These are phyloP conservation scores for Anoplophora glabripennis DNA, from an alignment of 1,140 invertebrate genomes.

Conservation along the genomic window DNA sequence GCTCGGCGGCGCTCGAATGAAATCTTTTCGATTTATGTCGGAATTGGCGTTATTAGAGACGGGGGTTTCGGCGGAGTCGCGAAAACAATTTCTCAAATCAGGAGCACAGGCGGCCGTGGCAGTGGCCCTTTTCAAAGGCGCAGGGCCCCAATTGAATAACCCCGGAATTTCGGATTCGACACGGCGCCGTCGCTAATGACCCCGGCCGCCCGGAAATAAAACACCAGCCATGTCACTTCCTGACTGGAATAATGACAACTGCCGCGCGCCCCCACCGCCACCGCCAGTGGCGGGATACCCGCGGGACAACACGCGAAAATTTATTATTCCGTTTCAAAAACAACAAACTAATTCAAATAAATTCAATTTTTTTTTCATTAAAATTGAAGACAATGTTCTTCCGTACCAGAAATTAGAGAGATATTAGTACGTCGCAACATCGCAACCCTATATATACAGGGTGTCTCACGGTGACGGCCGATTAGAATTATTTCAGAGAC, in stretches of 20 bases:
- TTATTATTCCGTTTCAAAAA: too few relatives aligned
- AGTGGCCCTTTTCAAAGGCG: not conserved
- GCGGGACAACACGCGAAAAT: not conserved
- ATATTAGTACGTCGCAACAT: too few relatives aligned
- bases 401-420: too few relatives aligned
- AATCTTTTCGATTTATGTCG: conserved; percentile 3
- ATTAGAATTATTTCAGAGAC: too few relatives aligned
- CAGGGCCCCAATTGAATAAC: conserved; percentile 28
- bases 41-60: conserved; percentile 2
- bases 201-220: conserved; percentile 32
- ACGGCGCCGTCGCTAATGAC: conserved; percentile 23
- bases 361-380: too few relatives aligned
- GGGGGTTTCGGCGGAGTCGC: not conserved
- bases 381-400: too few relatives aligned
- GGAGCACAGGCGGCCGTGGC: not conserved
- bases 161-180: conserved; percentile 27
- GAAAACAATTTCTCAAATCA: conserved; percentile 26
- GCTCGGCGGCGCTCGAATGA: not conserved
- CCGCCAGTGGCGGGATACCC: not conserved
- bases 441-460: too few relatives aligned
- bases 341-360: too few relatives aligned
- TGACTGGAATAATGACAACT: conserved; percentile 34
- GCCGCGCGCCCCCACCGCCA: not conserved
- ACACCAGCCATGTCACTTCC: conserved; percentile 37
- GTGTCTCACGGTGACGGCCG: too few relatives aligned